A percentile compares a stretch with the other conserved stretches of the same genome.
phyloP scores from a whole-genome alignment of 2,113 vertebrate species.

The Petrocephalus zakoni region DNA sequence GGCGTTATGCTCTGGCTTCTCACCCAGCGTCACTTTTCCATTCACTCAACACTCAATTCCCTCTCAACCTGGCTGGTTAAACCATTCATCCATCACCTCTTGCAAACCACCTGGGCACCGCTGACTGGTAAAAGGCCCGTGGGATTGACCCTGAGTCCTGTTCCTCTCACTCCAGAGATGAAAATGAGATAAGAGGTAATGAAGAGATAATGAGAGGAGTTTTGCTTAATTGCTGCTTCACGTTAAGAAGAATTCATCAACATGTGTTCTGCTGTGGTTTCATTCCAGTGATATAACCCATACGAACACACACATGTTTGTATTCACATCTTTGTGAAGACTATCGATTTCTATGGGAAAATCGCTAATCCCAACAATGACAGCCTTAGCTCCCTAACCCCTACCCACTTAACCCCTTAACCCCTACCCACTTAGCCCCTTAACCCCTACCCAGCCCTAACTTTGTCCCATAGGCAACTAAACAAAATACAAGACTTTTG shows the following conservation, averaged over 20 bases:
- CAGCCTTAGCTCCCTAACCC: background rate
- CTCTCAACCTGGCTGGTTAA: background rate
- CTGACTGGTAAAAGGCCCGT: background rate
- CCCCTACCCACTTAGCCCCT: too few species aligned
- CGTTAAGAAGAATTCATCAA: background rate
- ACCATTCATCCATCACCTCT: background rate
- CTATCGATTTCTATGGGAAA: too few species aligned
- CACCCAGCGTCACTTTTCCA: background rate
- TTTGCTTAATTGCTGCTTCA: background rate
- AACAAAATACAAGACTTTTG: background rate
- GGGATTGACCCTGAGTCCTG: background rate
- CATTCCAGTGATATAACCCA: background rate
- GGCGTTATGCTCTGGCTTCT: background rate
- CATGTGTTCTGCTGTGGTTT: background rate
- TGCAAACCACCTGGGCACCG: background rate
- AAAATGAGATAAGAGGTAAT: background rate
- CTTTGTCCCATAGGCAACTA: background rate
- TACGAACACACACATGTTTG: background rate
- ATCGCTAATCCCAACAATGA: background rate
- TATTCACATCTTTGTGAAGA: too few species aligned
- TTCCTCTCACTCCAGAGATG: background rate
- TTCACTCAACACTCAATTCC: background rate
- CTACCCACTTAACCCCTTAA: too few species aligned
- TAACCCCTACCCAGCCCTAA: background rate
- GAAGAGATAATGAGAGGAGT: too few species aligned